These are phyloP conservation scores for Drosophila glabriapex DNA, from an alignment of 2,888 invertebrate genomes.

Conservation along the genomic window DNA sequence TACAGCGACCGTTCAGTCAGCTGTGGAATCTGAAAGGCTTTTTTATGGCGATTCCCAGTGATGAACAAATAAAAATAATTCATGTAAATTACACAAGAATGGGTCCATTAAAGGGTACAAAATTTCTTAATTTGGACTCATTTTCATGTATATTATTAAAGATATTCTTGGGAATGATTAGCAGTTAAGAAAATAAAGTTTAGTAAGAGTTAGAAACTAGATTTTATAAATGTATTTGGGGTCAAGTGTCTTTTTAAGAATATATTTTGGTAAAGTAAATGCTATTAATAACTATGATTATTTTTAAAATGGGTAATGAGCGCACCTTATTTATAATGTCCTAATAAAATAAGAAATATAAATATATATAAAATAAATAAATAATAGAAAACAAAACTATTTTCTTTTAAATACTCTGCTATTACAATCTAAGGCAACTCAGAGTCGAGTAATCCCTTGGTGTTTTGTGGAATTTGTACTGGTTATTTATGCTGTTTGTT, in stretches of 20 bases:
- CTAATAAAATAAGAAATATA: neutral
- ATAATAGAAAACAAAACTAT: neutral
- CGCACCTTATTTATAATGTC: neutral
- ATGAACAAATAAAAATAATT: neutral
- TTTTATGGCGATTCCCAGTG: neutral
- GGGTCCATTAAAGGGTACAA: neutral
- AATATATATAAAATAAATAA: neutral
- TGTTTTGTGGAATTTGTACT: slow-evolving; percentile 7
- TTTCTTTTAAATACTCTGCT: neutral
- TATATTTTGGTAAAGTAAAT: neutral
- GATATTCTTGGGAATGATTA: neutral
- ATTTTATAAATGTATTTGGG: neutral
- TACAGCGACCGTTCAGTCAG: neutral
- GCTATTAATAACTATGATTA: neutral
- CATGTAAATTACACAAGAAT: neutral
- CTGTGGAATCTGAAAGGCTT: neutral
- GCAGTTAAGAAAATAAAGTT: neutral
- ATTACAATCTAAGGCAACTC: slow-evolving; percentile 7
- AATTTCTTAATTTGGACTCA: neutral
- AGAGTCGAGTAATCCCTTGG: neutral
- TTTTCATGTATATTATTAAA: neutral
- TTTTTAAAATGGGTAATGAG: neutral
- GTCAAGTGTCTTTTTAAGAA: neutral
- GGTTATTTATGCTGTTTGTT: slow-evolving; percentile 65
- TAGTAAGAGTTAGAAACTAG: neutral